Base-by-base conservation (phyloP, 2,888 invertebrate species). In the Helleia helle region DNA sequence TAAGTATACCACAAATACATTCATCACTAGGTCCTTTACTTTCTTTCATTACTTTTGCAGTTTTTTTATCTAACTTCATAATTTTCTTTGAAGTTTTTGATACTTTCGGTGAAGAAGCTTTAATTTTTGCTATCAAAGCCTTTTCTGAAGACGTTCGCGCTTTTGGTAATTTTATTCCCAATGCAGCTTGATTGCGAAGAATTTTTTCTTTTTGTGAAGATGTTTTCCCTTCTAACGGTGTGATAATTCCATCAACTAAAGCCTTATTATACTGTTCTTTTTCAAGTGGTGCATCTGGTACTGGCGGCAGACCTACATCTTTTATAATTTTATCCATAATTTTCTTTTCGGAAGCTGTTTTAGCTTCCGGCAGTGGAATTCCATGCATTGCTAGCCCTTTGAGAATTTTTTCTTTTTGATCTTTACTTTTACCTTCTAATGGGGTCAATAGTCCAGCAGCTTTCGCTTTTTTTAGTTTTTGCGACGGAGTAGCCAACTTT, bases 21-120 rank as follows among this genome's bases (percentile, higher is more conserved):
- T 60, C 56, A 38, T 59, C 60, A 34, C 48, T 51, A 2, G 58
- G 57, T 0, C 60, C 60, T 44, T 54, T 54, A 1, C 57, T 56
- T 48, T 58, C 58, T 41, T 43, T 55, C 25, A 56, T 52, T 1
- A 46, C 36, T 49, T 59, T 57, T 12, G 54, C 54, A 2, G 56
- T 54, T 45, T 50, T 44, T 36, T 42, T 15, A 25, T 56, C 40
- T 24, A 56, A 18, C 25, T 36, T 27, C 40, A 39, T 39, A 9
- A 40, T 13, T 24, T 43, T 26, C 12, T 31, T 14, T 4, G 26
- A 12, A 3, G 38, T 36, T 34, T 40, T 27, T 11, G 22, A 25
- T 7, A 24, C 24, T n/a, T n/a, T n/a, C n/a, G n/a, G n/a, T n/a
- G n/a, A n/a, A n/a, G n/a, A n/a, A 13, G 36, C 26, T 46, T 36